A percentile compares a stretch with the other conserved stretches of the same genome.
These are phyloP conservation scores for Acanthurus tractus DNA, from an alignment of 2,797 vertebrate genomes.

Conservation along the genomic window DNA sequence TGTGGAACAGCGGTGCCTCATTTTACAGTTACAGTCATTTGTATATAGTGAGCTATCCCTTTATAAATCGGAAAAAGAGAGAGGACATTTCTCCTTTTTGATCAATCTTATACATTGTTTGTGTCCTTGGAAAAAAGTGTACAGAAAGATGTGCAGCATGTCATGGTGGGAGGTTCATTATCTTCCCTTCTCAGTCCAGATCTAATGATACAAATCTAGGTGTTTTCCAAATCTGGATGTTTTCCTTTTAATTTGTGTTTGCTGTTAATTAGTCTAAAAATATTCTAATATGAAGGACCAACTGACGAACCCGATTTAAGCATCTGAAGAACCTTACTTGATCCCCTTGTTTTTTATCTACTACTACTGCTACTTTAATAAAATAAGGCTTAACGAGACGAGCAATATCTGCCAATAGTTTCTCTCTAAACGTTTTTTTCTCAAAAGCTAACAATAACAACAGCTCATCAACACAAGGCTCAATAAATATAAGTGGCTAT, in stretches of 20 bases:
- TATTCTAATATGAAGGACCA: not conserved
- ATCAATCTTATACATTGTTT: too few relatives aligned
- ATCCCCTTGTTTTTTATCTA: not conserved
- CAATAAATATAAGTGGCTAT: not conserved
- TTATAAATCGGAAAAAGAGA: too few relatives aligned
- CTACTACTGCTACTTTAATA: not conserved
- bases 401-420: not conserved
- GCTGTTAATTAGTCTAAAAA: slow-evolving; percentile 13
- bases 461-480: not conserved
- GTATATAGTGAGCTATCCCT: too few relatives aligned
- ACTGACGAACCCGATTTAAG: not conserved
- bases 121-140: too few relatives aligned
- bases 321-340: not conserved
- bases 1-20: too few relatives aligned
- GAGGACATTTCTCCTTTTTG: too few relatives aligned
- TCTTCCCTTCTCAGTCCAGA: too few relatives aligned
- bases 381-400: slow-evolving; percentile 4
- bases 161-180: too few relatives aligned
- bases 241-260: slow-evolving; percentile 5
- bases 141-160: too few relatives aligned
- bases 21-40: too few relatives aligned
- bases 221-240: too few relatives aligned
- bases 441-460: slow-evolving; percentile 13
- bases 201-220: too few relatives aligned
- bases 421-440: not conserved